Base-by-base conservation (phyloP, 2,113 vertebrate genomes). In the Chauna torquata region DNA sequence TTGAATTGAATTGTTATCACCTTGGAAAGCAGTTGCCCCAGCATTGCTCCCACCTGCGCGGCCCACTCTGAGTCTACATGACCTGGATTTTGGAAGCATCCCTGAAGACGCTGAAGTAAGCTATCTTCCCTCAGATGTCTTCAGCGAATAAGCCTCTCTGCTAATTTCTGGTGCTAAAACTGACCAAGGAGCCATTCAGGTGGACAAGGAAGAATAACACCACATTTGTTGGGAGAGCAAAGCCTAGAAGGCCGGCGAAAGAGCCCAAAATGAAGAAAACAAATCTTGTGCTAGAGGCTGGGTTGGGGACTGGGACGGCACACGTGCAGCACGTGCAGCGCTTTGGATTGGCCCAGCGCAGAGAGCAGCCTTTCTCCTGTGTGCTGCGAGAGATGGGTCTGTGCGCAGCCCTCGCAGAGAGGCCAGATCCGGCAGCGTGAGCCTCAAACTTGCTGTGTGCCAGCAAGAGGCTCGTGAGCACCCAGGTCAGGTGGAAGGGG, bases 401-500 rank as follows among this genome's bases (percentile, higher is more conserved):
- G 20, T 44, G 40, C 5, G 2, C 24, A 50, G 62, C 40, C 52
- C 2, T 0, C 9, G 47, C 42, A 45, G 45, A 0, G 1, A 71
- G 8, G 23, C 19, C 40, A 66, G 16, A 5, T 28, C 23, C 45
- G 34, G 50, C 75, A 71, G 69, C 1, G 0, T 25, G 50, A 82
- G 27, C 86, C 47, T 74, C 28, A 55, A 3, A 36, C 27, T 50
- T 52, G 36, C 12, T 72, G 47, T 32, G 52, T 68, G 76, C 20
- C 50, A 72, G 42, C 40, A 78, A 52, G 23, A 32, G 45, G 70
- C 14, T 89, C 45, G 36, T 45, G 47, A 57, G 65, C 78, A 36
- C 40, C 75, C 6, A 5, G 34, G 10, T 57, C 47, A 28, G 25
- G 24, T 15, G 4, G 61, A 50, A 66, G n/a, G 30, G n/a, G 68